Conservation (phyloP, 2,888 invertebrate species). For the Nemoura dubitans region DNA sequence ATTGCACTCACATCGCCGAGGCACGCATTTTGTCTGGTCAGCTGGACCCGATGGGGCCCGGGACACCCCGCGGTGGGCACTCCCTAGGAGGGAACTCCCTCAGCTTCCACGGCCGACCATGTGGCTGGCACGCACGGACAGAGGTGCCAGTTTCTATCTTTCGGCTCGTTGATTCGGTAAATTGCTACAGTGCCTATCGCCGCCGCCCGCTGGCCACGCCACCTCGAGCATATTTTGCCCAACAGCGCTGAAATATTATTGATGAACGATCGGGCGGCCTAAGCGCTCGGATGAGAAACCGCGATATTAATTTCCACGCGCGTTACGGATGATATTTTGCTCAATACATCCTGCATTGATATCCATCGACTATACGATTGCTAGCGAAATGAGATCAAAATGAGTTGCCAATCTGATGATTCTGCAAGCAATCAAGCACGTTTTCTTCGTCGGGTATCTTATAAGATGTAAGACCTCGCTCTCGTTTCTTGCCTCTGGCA, state of each 20-base stretch:
- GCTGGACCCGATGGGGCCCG: no score
- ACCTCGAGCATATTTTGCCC: background rate
- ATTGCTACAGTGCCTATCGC: background rate
- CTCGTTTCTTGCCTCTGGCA: background rate
- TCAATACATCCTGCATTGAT: background rate
- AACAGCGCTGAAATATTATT: background rate
- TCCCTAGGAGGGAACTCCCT: no score
- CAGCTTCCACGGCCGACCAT: no score
- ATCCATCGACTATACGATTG: background rate
- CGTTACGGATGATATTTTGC: background rate
- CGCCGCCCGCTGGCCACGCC: background rate
- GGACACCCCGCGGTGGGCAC: no score
- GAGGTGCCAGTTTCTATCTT: constrained; percentile 3
- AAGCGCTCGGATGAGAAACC: background rate
- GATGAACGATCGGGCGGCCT: background rate
- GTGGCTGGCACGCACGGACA: no score
- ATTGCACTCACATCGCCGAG: background rate
- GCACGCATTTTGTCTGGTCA: background rate
- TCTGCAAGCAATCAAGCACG: background rate
- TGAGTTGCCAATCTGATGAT: background rate
- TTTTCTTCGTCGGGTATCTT: background rate
- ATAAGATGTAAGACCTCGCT: background rate
- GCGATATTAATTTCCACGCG: background rate
- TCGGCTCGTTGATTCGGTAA: background rate
- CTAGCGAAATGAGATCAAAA: background rate